Conservation (phyloP, 2,113 vertebrate species). For the Petromus typicus region DNA sequence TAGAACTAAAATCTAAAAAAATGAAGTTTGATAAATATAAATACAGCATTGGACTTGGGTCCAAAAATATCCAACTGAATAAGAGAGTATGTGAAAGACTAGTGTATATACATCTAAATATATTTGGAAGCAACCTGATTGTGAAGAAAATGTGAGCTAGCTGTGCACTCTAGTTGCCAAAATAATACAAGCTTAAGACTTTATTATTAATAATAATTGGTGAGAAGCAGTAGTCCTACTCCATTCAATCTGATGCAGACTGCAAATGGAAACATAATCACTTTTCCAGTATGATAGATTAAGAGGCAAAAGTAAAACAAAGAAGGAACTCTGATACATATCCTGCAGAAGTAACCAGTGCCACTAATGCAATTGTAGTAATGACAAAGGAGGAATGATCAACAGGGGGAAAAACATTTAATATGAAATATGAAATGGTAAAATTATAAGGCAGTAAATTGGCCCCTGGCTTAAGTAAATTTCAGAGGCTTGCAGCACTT, state of each 20-base stretch:
- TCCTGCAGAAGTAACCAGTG: neutral
- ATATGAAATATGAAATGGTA: neutral
- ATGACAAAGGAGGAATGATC: neutral
- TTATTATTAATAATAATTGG: constrained; percentile 37
- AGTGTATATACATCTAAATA: neutral
- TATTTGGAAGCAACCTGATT: neutral
- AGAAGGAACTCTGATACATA: neutral
- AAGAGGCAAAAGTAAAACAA: neutral
- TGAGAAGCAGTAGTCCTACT: neutral
- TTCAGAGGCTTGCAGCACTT: neutral
- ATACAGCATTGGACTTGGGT: neutral
- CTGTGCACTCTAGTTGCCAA: neutral
- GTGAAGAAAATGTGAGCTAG: neutral
- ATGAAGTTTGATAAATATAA: constrained; percentile 25
- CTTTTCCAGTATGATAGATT: neutral
- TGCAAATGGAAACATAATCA: neutral
- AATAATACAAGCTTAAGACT: neutral
- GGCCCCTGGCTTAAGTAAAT: neutral
- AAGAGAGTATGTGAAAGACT: neutral
- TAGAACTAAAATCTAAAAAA: neutral
- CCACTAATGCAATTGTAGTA: neutral
- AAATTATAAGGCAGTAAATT: neutral
- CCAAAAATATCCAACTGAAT: neutral
- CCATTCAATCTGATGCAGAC: constrained; percentile 21
- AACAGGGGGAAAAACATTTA: neutral